Base-by-base conservation (phyloP, 2,113 vertebrate species). In the Solea solea region DNA sequence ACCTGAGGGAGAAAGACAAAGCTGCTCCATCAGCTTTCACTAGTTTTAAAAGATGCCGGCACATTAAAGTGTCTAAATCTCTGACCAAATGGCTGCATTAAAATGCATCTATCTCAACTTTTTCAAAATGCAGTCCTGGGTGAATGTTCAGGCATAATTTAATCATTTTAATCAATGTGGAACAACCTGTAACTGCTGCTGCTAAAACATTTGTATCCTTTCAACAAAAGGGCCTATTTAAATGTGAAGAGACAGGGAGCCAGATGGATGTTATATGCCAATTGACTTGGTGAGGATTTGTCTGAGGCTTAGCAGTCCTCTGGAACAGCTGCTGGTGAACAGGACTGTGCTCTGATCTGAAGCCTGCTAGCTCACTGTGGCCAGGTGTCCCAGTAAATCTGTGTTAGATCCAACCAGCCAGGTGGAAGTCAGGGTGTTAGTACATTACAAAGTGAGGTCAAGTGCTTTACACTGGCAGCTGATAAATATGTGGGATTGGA, bases 1-100 rank as follows among this genome's bases (percentile, higher is more conserved):
- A 99, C 94, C 98, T 99, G 93, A 16, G 58, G 78, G 64, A 65
- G 75, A 74, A 61, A 50, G 16, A 72, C 34, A 48, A 69, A 82
- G 1, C 49, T 9, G 39, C 14, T 84, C 46, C 56, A 55, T 68
- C 46, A 76, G 73, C 42, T 64, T 50, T 54, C 42, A n/a, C 16
- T 51, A 21, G 5, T 44, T 71, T 45, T 21, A 21, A 39, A 62
- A 64, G 54, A n/a, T 1, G 53, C n/a, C 7, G 41, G 28, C 62
- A 9, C 2, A 1, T 65, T 46, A 34, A 34, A 34, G 34, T 14
- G 1, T 27, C 15, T 46, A 60, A 21, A 13, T n/a, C 9, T 39
- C 46, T 2, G 13, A 45, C n/a, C 13, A 27, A 63, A 57, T 44
- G 28, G 21, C 3, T 63, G 21, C 1, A 11, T 57, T 60, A n/a